Conservation (phyloP, 2,888 invertebrate genomes). For the Perdita meconis region DNA sequence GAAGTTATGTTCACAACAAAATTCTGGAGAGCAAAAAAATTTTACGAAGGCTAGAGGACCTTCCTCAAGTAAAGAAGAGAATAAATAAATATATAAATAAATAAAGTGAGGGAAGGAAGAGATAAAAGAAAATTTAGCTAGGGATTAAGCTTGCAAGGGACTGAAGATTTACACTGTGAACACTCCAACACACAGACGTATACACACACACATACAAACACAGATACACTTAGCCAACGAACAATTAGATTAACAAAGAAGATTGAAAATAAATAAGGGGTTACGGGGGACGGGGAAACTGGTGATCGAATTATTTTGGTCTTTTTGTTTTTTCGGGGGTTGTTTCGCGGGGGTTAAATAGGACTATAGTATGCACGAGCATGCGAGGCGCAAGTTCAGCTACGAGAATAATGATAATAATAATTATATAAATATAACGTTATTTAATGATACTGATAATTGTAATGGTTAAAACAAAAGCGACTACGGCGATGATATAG, state of each 20-base stretch:
- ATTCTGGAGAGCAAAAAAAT: no score
- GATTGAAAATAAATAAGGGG: not conserved
- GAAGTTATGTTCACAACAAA: no score
- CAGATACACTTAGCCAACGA: slow-evolving; percentile 9
- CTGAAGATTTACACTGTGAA: slow-evolving; percentile 34
- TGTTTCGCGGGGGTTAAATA: slow-evolving; percentile 20
- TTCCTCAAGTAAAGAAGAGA: slow-evolving; percentile 9
- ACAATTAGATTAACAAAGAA: slow-evolving; percentile 5
- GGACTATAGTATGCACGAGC: slow-evolving; percentile 41
- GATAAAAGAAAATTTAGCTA: slow-evolving; percentile 15
- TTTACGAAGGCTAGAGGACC: no score
- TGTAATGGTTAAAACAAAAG: slow-evolving; percentile 60
- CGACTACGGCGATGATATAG: slow-evolving; percentile 69
- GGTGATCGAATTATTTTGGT: slow-evolving; percentile 6
- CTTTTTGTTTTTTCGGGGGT: slow-evolving; percentile 1
- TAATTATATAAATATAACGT: slow-evolving; percentile 46
- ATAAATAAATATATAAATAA: not conserved
- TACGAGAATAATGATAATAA: slow-evolving; percentile 60
- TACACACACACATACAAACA: not conserved
- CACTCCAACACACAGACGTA: no score
- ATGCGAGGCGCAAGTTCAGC: slow-evolving; percentile 58
- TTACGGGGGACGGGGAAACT: not conserved
- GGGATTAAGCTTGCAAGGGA: slow-evolving; percentile 49
- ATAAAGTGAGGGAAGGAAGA: not conserved
- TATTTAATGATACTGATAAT: slow-evolving; percentile 60